phyloP scores from a whole-genome alignment of 2,888 invertebrate species.

The Belgica antarctica region DNA sequence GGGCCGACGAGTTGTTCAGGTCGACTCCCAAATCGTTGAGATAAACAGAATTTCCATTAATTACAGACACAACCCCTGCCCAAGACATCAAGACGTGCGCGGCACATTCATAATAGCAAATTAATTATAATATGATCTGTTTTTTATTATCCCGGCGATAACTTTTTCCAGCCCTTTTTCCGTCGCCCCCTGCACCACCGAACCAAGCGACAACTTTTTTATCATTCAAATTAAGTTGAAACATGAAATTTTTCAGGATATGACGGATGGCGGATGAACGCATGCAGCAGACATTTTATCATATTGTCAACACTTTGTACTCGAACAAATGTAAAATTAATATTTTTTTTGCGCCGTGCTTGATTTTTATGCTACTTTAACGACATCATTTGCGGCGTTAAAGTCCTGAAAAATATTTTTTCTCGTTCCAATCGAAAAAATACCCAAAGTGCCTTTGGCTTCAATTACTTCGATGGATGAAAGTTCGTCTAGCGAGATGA shows the following conservation, averaged over 20 bases:
- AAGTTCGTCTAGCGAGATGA: not conserved
- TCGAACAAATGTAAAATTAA: not conserved
- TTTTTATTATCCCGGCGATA: constrained; percentile 41
- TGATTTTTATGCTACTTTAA: constrained; percentile 9
- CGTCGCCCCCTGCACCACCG: not conserved
- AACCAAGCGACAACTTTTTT: not conserved
- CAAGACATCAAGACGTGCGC: constrained; percentile 38
- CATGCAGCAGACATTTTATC: constrained; percentile 14
- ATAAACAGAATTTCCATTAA: constrained; percentile 40
- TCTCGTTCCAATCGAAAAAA: not conserved
- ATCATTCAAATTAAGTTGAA: not conserved
- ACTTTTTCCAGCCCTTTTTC: constrained; percentile 27
- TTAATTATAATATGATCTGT: constrained; percentile 43
- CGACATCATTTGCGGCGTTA: not conserved
- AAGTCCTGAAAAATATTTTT: not conserved
- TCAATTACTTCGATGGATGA: constrained; percentile 14
- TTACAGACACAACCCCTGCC: constrained; percentile 40
- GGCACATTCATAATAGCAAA: constrained; percentile 36
- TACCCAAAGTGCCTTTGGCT: not conserved
- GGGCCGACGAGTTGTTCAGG: not conserved
- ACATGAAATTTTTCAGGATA: constrained; percentile 4
- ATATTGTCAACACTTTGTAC: constrained; percentile 15
- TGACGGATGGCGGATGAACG: not conserved
- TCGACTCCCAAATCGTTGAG: constrained; percentile 24
- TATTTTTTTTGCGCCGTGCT: not conserved